A percentile compares a stretch with the other conserved stretches of the same genome.
Evolutionary conservation across 2,113 vertebrate genomes (phyloP).

Genomic region (Corynorhinus townsendii): DNA sequence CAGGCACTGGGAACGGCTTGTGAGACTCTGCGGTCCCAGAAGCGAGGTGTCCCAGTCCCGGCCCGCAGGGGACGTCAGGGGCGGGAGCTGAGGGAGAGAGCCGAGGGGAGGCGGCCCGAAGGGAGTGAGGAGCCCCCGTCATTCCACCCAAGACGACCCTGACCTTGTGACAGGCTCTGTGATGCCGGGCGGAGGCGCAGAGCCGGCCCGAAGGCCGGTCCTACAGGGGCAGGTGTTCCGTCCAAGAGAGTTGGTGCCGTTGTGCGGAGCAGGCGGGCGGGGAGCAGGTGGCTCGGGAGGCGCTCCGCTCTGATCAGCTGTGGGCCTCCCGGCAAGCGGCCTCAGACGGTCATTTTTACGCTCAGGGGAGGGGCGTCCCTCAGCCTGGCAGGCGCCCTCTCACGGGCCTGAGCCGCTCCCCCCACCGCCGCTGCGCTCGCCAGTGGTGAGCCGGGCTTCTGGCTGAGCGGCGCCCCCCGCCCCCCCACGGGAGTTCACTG

Average conservation of each 20-base stretch:
- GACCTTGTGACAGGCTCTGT: background rate
- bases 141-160: background rate
- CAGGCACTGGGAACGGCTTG: background rate
- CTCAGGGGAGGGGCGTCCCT: too few relatives aligned
- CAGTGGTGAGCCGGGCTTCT: too few relatives aligned
- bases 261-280: background rate
- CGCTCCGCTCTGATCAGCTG: too few relatives aligned
- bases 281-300: too few relatives aligned
- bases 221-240: background rate
- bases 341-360: too few relatives aligned
- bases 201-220: background rate
- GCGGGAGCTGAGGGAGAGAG: too few relatives aligned
- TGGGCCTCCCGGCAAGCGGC: too few relatives aligned
- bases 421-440: too few relatives aligned
- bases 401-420: too few relatives aligned
- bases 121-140: background rate
- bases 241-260: background rate
- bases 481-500: too few relatives aligned
- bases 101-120: background rate
- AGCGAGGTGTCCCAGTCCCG: background rate
- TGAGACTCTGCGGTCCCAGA: background rate
- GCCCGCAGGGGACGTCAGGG: background rate
- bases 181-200: fast-evolving
- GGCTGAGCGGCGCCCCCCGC: too few relatives aligned
- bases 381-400: too few relatives aligned